Percentiles rank a stretch among this genome's conserved stretches.
phyloP scores from a whole-genome alignment of 1,140 invertebrate species.

The Littorina saxatilis region DNA sequence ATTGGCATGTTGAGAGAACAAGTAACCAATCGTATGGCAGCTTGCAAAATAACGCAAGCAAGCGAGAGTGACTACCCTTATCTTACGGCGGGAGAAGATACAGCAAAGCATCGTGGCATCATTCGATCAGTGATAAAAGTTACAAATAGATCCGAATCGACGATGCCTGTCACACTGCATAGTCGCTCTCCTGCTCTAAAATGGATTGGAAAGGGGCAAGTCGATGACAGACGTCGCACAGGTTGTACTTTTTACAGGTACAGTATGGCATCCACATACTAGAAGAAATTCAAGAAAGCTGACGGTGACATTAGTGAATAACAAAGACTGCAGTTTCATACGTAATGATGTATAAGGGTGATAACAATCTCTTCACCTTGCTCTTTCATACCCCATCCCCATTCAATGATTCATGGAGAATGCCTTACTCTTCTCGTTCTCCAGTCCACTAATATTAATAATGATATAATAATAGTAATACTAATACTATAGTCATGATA shows the following conservation, averaged over 20 bases:
- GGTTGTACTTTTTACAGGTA: slow-evolving; percentile 49
- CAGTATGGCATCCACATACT: neutral
- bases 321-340: neutral
- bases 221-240: slow-evolving; percentile 15
- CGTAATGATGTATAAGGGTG: neutral
- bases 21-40: no score
- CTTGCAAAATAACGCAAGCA: no score
- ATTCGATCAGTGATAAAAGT: no score
- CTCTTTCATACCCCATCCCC: neutral
- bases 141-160: neutral
- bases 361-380: neutral
- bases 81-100: neutral
- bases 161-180: slow-evolving; percentile 8
- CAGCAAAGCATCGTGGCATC: no score
- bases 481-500: no score
- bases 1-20: no score
- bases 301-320: neutral
- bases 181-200: neutral
- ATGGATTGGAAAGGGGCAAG: slow-evolving; percentile 40
- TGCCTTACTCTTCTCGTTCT: no score
- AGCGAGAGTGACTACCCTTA: slow-evolving; percentile 4
- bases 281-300: neutral
- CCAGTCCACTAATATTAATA: no score
- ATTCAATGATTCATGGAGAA: no score
- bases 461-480: no score